Percentiles rank a stretch among this genome's conserved stretches.
Conservation (phyloP, 53 echinoderm and acorn worm genomes). For the Astropecten irregularis region DNA sequence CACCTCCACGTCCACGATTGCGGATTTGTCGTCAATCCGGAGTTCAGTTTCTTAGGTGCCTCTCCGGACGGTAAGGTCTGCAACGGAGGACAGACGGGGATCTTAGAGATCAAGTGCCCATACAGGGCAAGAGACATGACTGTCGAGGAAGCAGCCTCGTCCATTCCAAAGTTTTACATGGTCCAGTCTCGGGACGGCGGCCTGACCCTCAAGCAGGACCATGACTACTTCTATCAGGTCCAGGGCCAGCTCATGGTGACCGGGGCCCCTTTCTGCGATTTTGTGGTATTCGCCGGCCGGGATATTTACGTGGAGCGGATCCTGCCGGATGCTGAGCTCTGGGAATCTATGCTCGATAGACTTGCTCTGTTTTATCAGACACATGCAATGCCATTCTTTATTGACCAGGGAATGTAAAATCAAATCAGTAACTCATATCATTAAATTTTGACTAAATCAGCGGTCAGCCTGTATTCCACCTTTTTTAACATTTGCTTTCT, state of each 20-base stretch:
- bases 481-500: too few relatives aligned
- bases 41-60: background rate
- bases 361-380: background rate
- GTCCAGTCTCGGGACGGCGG: background rate
- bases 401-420: background rate
- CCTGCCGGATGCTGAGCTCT: background rate
- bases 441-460: too few relatives aligned
- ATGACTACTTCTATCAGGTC: slow-evolving; percentile 1
- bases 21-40: slow-evolving; percentile 1
- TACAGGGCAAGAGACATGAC: slow-evolving; percentile 13
- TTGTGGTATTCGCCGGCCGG: background rate
- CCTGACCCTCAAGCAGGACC: background rate
- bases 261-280: slow-evolving; percentile 12
- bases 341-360: background rate
- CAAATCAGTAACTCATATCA: too few relatives aligned
- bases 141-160: background rate
- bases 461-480: too few relatives aligned
- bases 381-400: slow-evolving; percentile 3
- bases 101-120: slow-evolving; percentile 23
- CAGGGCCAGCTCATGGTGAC: slow-evolving; percentile 28
- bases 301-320: slow-evolving; percentile 6
- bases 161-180: slow-evolving; percentile 1
- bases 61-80: slow-evolving; percentile 11
- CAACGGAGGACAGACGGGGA: background rate
- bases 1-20: background rate